Percentiles rank a stretch among this genome's conserved stretches.
Conservation (phyloP, 2,113 vertebrate genomes). For the Rhodinocichla rosea region DNA sequence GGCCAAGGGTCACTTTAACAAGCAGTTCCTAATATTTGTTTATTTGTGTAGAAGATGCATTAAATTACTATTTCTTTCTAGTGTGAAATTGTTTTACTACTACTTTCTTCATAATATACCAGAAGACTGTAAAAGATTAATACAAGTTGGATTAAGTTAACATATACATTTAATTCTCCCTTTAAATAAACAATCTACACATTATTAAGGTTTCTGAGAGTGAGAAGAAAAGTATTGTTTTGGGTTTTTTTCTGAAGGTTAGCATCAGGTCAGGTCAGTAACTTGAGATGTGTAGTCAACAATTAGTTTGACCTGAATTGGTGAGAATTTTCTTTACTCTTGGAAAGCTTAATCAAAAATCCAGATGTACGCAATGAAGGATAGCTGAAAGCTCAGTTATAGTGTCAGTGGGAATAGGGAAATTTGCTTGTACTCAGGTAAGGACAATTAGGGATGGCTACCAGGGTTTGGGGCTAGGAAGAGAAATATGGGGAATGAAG, state of each 20-base stretch:
- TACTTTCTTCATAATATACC: constrained; percentile 52
- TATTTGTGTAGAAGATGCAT: background rate
- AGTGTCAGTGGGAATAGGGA: constrained; percentile 37
- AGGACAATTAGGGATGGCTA: background rate
- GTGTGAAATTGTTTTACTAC: constrained; percentile 50
- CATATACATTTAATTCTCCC: constrained; percentile 56
- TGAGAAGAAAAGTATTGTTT: background rate
- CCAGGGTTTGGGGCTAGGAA: background rate
- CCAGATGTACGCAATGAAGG: constrained; percentile 56
- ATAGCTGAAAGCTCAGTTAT: background rate
- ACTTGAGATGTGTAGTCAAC: constrained; percentile 66
- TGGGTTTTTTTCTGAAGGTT: constrained; percentile 32
- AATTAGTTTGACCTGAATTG: constrained; percentile 62
- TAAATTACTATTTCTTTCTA: constrained; percentile 6
- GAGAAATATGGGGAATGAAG: background rate
- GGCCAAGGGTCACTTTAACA: background rate
- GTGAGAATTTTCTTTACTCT: constrained; percentile 65
- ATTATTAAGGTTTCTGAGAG: constrained; percentile 45
- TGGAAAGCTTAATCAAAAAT: constrained; percentile 69
- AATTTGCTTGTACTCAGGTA: background rate
- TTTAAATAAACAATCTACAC: constrained; percentile 31
- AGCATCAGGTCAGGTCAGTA: constrained; percentile 68
- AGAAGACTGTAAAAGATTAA: background rate
- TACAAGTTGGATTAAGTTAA: constrained; percentile 43
- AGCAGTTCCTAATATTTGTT: constrained; percentile 1